phyloP scores from a whole-genome alignment of 1,140 invertebrate species.

The Zophobas atratus region DNA sequence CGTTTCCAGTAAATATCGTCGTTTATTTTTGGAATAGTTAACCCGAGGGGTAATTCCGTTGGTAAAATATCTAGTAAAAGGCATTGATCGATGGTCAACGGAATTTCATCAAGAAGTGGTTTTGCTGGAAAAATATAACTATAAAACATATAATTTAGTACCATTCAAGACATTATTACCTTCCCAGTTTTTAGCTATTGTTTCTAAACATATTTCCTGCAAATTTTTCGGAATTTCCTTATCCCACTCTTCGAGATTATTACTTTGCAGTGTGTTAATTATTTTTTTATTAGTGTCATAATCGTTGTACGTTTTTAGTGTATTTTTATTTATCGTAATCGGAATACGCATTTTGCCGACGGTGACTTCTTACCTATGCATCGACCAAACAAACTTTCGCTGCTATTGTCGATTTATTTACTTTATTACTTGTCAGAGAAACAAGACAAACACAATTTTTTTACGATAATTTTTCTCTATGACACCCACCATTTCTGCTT shows the following conservation, averaged over 20 bases:
- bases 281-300: conserved; percentile 59
- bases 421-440: not conserved
- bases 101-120: conserved; percentile 64
- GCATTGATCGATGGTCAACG: conserved; percentile 68
- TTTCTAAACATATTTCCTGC: conserved; percentile 67
- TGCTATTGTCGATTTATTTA: not conserved
- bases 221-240: conserved; percentile 66
- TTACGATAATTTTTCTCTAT: conserved; percentile 17
- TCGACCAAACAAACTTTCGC: conserved; percentile 31
- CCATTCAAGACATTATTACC: conserved; percentile 60
- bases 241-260: conserved; percentile 68
- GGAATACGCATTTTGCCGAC: conserved; percentile 63
- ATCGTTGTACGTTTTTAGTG: conserved; percentile 66
- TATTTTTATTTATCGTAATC: conserved; percentile 63
- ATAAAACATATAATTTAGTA: not conserved
- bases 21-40: conserved; percentile 69
- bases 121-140: conserved; percentile 56
- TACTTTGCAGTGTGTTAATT: conserved; percentile 64
- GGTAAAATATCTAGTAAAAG: conserved; percentile 68
- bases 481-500: conserved; percentile 11
- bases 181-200: conserved; percentile 67
- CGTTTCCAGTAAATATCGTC: conserved; percentile 71
- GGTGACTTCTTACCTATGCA: not conserved
- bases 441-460: conserved; percentile 1
- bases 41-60: conserved; percentile 67